These are phyloP conservation scores for Lepidocolaptes lacrymiger DNA, from an alignment of 2,797 vertebrate species.

Conservation along the genomic window DNA sequence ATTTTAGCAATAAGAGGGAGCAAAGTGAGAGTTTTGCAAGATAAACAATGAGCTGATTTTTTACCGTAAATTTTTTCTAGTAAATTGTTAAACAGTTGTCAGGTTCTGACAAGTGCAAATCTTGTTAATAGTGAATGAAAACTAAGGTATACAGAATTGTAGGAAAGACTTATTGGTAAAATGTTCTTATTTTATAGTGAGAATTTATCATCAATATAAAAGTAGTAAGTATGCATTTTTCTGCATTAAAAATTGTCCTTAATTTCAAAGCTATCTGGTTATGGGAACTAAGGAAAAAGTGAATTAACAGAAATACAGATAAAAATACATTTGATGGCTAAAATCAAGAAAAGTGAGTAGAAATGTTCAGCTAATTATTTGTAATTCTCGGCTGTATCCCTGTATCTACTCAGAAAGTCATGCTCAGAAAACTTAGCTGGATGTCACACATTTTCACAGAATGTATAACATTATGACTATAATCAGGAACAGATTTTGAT, in stretches of 20 bases:
- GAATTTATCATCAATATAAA: not conserved
- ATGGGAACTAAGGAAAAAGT: slow-evolving; percentile 6
- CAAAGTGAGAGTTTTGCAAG: not conserved
- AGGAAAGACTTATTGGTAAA: not conserved
- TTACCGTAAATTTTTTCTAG: not conserved
- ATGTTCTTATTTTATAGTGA: not conserved
- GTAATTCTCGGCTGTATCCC: not conserved
- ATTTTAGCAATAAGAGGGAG: not conserved
- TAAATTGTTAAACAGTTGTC: slow-evolving; percentile 28
- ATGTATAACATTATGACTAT: not conserved
- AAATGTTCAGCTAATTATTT: slow-evolving; percentile 39
- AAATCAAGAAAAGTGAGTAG: slow-evolving; percentile 42
- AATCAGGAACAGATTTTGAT: not conserved
- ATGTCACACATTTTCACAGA: not conserved
- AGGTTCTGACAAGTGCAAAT: not conserved
- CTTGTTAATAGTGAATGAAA: not conserved
- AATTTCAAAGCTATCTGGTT: slow-evolving; percentile 29
- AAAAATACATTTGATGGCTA: not conserved
- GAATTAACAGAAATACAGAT: slow-evolving; percentile 32
- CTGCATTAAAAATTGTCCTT: slow-evolving; percentile 9
- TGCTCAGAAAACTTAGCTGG: not conserved
- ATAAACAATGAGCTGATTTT: not conserved
- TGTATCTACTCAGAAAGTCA: slow-evolving; percentile 13
- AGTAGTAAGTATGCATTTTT: not conserved
- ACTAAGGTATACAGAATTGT: not conserved